These are phyloP conservation scores for Torymus aiolomorphi DNA, from an alignment of 2,888 invertebrate genomes.

Conservation along the genomic window DNA sequence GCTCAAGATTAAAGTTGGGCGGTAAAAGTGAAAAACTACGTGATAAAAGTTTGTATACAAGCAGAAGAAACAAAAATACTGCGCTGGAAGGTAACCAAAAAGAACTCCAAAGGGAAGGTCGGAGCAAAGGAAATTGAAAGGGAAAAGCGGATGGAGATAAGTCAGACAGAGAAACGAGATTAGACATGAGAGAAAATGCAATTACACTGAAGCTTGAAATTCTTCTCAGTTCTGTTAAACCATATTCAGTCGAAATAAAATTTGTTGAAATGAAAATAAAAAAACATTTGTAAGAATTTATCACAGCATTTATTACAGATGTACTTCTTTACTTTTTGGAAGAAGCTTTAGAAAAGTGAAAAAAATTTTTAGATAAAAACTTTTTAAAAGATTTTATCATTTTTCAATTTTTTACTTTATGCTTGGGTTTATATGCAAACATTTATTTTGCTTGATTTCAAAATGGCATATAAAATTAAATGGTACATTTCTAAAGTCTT, in stretches of 20 bases:
- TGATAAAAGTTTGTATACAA: constrained; percentile 9
- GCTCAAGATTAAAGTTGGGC: not conserved
- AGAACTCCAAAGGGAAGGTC: constrained; percentile 11
- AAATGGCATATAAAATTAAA: no score
- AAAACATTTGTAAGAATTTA: not conserved
- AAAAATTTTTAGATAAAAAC: no score
- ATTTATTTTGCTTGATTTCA: no score
- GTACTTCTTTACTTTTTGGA: no score
- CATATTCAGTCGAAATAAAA: constrained; percentile 13
- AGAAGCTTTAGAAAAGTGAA: no score
- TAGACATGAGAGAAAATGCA: constrained; percentile 20
- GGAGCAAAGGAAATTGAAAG: constrained; percentile 26
- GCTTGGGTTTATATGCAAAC: no score
- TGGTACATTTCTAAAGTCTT: no score
- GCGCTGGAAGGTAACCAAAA: not conserved
- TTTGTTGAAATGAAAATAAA: not conserved
- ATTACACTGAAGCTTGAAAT: constrained; percentile 29
- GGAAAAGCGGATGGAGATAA: constrained; percentile 31
- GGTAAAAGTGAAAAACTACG: no score
- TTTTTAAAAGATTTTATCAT: no score
- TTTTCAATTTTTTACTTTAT: no score
- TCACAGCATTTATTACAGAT: constrained; percentile 9
- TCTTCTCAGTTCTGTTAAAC: constrained; percentile 10
- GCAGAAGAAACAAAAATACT: constrained; percentile 1
- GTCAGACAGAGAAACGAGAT: constrained; percentile 11